Conservation (phyloP, 2,797 vertebrate species). For the Melanotaenia nigrans region DNA sequence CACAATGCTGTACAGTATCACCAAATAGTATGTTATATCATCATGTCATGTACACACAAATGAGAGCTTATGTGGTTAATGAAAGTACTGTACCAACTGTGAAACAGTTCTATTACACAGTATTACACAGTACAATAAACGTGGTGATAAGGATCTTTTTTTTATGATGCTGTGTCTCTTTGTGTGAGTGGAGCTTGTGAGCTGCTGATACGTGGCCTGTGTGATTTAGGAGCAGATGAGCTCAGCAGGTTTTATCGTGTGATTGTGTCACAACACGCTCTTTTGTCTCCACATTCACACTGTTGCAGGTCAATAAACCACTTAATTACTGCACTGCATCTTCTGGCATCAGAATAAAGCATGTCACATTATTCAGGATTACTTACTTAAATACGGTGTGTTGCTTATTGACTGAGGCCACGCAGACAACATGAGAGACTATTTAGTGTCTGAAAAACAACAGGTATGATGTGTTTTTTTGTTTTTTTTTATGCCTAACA, state of each 20-base stretch:
- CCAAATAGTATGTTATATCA: neutral
- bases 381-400: slow-evolving; percentile 55
- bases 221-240: slow-evolving; percentile 28
- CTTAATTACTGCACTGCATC: slow-evolving; percentile 80
- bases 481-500: neutral
- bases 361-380: slow-evolving; percentile 30
- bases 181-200: slow-evolving; percentile 3
- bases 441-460: slow-evolving; percentile 2
- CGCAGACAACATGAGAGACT: slow-evolving; percentile 16
- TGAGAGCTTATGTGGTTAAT: neutral
- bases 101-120: neutral
- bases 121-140: neutral
- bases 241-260: slow-evolving; percentile 53
- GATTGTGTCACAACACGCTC: slow-evolving; percentile 38
- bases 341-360: slow-evolving; percentile 65
- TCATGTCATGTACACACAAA: neutral
- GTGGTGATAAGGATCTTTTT: neutral
- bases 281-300: slow-evolving; percentile 56
- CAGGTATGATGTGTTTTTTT: neutral
- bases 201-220: slow-evolving; percentile 4
- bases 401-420: slow-evolving; percentile 36
- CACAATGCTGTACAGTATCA: neutral
- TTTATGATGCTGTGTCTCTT: neutral
- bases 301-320: slow-evolving; percentile 77
- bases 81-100: neutral